Conservation (phyloP, 2,113 vertebrate genomes). For the Thomomys bottae region DNA sequence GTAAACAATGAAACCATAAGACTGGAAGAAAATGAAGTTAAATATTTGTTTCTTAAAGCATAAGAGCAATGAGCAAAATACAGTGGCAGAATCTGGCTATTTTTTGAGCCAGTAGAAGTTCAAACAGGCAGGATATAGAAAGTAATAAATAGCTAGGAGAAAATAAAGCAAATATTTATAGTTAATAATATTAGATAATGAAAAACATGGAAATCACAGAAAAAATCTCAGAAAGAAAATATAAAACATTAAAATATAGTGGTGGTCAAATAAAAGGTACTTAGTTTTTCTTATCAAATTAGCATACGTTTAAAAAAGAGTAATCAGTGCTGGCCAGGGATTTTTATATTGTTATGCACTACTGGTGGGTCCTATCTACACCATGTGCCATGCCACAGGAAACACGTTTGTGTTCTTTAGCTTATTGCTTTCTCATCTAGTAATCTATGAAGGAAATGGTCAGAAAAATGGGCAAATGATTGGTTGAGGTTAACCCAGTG, state of each 20-base stretch:
- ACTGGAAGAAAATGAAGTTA: slow-evolving; percentile 41
- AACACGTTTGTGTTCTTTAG: slow-evolving; percentile 25
- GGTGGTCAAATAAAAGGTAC: background rate
- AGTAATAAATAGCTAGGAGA: background rate
- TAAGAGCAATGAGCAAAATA: background rate
- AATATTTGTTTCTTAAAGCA: slow-evolving; percentile 5
- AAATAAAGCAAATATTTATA: background rate
- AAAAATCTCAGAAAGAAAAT: slow-evolving; percentile 46
- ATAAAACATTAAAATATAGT: slow-evolving; percentile 2
- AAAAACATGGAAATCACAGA: slow-evolving; percentile 37
- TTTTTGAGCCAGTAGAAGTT: background rate
- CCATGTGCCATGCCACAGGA: slow-evolving; percentile 13
- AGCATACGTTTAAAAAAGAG: background rate
- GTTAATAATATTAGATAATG: slow-evolving; percentile 31
- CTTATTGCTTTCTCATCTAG: background rate
- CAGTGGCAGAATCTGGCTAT: background rate
- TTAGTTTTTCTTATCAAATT: slow-evolving; percentile 44
- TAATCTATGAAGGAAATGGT: slow-evolving; percentile 39
- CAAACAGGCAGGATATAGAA: slow-evolving; percentile 19
- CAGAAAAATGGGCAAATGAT: slow-evolving; percentile 23
- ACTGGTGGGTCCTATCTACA: background rate
- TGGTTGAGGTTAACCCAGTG: background rate
- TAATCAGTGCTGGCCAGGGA: background rate
- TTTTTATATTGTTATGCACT: background rate
- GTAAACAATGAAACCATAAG: slow-evolving; percentile 49